phyloP scores from a whole-genome alignment of 2,113 vertebrate genomes.

The Suricata suricatta region DNA sequence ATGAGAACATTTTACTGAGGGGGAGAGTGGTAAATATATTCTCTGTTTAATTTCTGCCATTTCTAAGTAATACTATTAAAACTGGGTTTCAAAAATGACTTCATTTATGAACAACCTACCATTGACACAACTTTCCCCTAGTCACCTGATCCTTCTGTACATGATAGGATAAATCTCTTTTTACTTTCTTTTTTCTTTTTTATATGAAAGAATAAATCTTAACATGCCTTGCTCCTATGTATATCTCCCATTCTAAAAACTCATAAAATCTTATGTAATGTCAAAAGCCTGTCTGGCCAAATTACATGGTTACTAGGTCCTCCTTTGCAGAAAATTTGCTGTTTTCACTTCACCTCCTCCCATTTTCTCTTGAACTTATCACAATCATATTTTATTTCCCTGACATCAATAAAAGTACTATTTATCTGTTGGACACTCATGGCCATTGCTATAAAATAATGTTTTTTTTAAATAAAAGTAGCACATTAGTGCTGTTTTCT shows the following conservation, averaged over 20 bases:
- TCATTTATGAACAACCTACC: not conserved
- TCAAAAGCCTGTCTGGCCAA: not conserved
- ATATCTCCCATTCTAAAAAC: not conserved
- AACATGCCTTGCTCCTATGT: not conserved
- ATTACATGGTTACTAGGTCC: not conserved
- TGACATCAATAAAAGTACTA: not conserved
- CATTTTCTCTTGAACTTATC: not conserved
- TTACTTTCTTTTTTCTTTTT: not conserved
- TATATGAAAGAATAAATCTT: not conserved
- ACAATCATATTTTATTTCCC: not conserved
- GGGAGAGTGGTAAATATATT: not conserved
- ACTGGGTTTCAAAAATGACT: not conserved
- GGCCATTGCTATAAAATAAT: not conserved
- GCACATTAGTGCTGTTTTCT: not conserved
- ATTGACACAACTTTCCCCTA: not conserved
- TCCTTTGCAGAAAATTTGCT: not conserved
- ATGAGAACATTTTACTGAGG: not conserved
- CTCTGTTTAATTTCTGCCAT: not conserved
- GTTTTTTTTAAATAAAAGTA: no score
- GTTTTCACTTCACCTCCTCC: rapidly evolving
- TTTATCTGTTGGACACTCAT: not conserved
- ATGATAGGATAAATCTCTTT: no score
- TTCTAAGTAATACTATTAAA: not conserved
- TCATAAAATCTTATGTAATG: not conserved
- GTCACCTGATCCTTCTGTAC: not conserved